Evolutionary conservation across 2,888 invertebrate genomes (phyloP), one percentile per base, ranked within the genome.

Genomic region (Nomada lathburiana): DNA sequence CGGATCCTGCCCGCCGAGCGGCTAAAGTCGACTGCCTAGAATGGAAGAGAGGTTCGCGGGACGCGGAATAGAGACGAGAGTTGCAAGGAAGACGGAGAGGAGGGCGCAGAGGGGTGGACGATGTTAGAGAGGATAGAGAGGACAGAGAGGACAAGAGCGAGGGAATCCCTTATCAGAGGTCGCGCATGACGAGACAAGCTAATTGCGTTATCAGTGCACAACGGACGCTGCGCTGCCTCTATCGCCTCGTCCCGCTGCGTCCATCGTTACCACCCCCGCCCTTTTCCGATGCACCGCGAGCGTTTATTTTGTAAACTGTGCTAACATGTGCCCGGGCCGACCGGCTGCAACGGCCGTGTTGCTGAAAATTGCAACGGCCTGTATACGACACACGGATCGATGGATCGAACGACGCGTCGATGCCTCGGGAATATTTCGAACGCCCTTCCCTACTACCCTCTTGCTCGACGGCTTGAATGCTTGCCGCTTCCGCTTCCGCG

Each of bases 151-250:
- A 68, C 64, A 69, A 62, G 75, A 77, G 78, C 11, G 84, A 72
- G 85, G 82, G 76, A 74, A 86, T 89, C 88, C 88, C 89, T 91
- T 92, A 92, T 91, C 92, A 86, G 89, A 85, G 88, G 89, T 91
- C 88, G 90, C 91, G 90, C 91, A 91, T 92, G 90, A 91, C 88
- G 90, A 87, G 89, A 88, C 90, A 87, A 88, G 89, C 91, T 92
- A 92, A 92, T 91, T 92, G 89, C 89, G 90, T 92, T 92, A 91
- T 92, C 92, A 87, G 84, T 79, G 87, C 83, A 81, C 87, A 87
- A 86, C 89, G 86, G 88, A 89, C 90, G 87, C 86, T 75, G 75
- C 82, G 75, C 82, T 76, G 64, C 57, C 76, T 64, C 67, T 55
- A n/a, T 63, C 23, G 63, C 74, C 68, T 65, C 67, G 63, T 68